A percentile compares a stretch with the other conserved stretches of the same genome.
phyloP scores from a whole-genome alignment of 2,113 vertebrate species.

The Tupaia tana region DNA sequence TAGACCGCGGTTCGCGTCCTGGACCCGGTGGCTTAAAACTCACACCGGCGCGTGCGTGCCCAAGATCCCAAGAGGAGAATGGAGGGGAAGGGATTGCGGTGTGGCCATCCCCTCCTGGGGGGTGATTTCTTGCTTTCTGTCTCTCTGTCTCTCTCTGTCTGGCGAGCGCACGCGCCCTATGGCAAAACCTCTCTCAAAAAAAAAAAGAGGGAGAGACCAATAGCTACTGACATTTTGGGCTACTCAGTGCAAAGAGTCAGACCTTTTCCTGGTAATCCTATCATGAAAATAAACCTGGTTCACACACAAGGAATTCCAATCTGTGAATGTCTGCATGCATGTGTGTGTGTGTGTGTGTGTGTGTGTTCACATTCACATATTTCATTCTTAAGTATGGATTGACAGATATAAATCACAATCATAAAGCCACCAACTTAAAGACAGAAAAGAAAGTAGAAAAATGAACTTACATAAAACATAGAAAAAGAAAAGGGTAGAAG shows the following conservation, averaged over 20 bases:
- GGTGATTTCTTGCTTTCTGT: too few relatives aligned
- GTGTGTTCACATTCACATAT: background rate
- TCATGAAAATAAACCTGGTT: background rate
- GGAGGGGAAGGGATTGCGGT: too few relatives aligned
- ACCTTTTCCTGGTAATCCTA: background rate
- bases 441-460: background rate
- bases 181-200: too few relatives aligned
- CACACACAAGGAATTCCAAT: background rate
- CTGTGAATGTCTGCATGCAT: background rate
- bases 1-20: too few relatives aligned
- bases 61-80: too few relatives aligned
- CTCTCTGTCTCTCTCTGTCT: too few relatives aligned
- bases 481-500: background rate
- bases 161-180: too few relatives aligned
- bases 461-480: background rate
- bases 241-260: too few relatives aligned
- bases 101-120: too few relatives aligned
- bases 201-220: background rate
- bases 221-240: background rate
- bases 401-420: background rate
- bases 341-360: background rate
- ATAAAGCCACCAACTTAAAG: background rate
- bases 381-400: background rate
- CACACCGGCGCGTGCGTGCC: too few relatives aligned
- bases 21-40: too few relatives aligned